Evolutionary conservation across 1,140 invertebrate genomes (phyloP), one percentile per base, ranked within the genome.

Genomic region (Sarcophaga peregrina): DNA sequence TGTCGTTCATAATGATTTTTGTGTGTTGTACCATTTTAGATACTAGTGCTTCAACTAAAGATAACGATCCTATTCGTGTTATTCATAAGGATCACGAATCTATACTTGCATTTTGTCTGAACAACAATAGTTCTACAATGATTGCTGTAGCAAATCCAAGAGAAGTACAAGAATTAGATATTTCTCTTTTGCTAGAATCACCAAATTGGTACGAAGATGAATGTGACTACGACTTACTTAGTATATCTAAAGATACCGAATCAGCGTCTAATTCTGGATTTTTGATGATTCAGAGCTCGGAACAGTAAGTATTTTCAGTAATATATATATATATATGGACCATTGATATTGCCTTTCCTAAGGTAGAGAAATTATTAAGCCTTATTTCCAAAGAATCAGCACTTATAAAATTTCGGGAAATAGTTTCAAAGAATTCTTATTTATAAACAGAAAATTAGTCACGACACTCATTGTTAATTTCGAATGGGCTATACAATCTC

Each of bases 61-160:
- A 84, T 25, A 93, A 94, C 74, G 96, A 96, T 86, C 96, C 97
- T 62, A 96, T 99, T 82, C 93, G 98, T 83, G 97, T 99, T 84
- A 98, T 99, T 84, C 98, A 99, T 90, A 99, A 99, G 92, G 98
- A 99, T 90, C 98, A 99, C 92, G 98, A 99, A 91, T 97, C 97
- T 82, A 99, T 99, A 84, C 95, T 97, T 85, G 96, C 98, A 50
- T 99, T 99, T 92, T 98, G 97, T 88, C 92, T 99, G 72, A 99
- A 98, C 92, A 94, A 96, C 91, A 96, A 96, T 90, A 91, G 86
- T 86, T 86, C 87, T 62, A 96, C 95, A 50, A 91, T 96, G 82
- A 94, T 99, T 85, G 96, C 97, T 8, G 91, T 99, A 84, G 96
- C 98, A 13, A 99, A 98, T 83, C 97, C 97, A 1, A 94, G 98